phyloP scores from a whole-genome alignment of 2,888 invertebrate genomes.

The Lasioglossum morio region DNA sequence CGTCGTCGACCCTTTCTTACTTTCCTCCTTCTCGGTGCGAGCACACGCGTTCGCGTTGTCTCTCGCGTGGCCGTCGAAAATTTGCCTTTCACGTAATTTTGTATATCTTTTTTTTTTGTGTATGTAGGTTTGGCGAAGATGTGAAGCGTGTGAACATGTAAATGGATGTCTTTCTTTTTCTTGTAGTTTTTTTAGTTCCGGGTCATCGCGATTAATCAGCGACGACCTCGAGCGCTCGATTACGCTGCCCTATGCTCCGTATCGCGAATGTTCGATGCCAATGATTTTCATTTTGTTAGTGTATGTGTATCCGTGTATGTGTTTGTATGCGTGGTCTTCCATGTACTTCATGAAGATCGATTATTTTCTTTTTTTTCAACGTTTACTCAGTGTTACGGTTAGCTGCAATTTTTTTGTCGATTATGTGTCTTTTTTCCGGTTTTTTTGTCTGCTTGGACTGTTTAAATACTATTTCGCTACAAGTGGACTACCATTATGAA shows the following conservation, averaged over 20 bases:
- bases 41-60: slow-evolving; percentile 28
- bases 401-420: slow-evolving; percentile 71
- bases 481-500: slow-evolving; percentile 83
- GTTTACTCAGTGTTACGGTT: slow-evolving; percentile 70
- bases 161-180: slow-evolving; percentile 23
- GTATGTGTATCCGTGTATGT: slow-evolving; percentile 3
- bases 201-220: background rate
- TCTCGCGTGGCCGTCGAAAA: slow-evolving; percentile 39
- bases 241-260: slow-evolving; percentile 5
- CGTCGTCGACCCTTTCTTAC: slow-evolving; percentile 28
- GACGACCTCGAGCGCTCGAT: background rate
- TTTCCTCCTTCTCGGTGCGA: slow-evolving; percentile 11
- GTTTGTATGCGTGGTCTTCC: slow-evolving; percentile 40
- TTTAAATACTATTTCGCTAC: slow-evolving; percentile 83
- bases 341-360: slow-evolving; percentile 65
- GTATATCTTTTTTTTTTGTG: background rate
- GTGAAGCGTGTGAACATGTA: slow-evolving; percentile 23
- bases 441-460: slow-evolving; percentile 63
- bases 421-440: slow-evolving; percentile 63
- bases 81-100: slow-evolving; percentile 11
- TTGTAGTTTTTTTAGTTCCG: slow-evolving; percentile 1
- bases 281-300: slow-evolving; percentile 18
- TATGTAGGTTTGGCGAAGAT: background rate
- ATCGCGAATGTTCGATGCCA: slow-evolving; percentile 40
- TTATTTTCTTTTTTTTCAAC: slow-evolving; percentile 41